Evolutionary conservation across 2,888 invertebrate species (phyloP).

Genomic region (Cantharis flavilabris): DNA sequence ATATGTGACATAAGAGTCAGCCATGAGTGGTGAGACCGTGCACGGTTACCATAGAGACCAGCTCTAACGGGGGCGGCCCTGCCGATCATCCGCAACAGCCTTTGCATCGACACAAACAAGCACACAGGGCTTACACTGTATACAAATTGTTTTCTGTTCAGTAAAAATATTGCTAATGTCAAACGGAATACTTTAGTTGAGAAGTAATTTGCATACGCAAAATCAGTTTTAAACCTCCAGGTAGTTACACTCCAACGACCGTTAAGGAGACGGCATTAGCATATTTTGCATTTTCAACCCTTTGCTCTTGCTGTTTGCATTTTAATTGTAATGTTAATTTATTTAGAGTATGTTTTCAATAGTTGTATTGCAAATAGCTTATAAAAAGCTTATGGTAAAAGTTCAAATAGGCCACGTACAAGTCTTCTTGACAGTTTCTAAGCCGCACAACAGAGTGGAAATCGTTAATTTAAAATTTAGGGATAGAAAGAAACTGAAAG

Average conservation of each 20-base stretch:
- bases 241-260: constrained; percentile 23
- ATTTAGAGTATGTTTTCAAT: background rate
- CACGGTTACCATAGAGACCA: constrained; percentile 47
- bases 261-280: constrained; percentile 21
- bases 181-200: constrained; percentile 28
- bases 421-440: background rate
- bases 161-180: constrained; percentile 22
- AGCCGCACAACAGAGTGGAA: background rate
- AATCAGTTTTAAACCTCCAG: constrained; percentile 30
- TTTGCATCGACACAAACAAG: constrained; percentile 52
- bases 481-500: background rate
- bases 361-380: constrained; percentile 1
- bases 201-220: constrained; percentile 37
- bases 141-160: constrained; percentile 30
- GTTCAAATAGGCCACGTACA: background rate
- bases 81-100: constrained; percentile 55
- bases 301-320: constrained; percentile 42
- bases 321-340: constrained; percentile 53
- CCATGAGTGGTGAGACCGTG: constrained; percentile 43
- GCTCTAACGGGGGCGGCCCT: constrained; percentile 51
- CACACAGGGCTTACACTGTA: constrained; percentile 26
- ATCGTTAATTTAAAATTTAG: background rate
- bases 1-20: constrained; percentile 45
- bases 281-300: constrained; percentile 31
- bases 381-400: background rate